Conservation (phyloP, 2,888 invertebrate genomes). For the Tricholauxania praeusta region DNA sequence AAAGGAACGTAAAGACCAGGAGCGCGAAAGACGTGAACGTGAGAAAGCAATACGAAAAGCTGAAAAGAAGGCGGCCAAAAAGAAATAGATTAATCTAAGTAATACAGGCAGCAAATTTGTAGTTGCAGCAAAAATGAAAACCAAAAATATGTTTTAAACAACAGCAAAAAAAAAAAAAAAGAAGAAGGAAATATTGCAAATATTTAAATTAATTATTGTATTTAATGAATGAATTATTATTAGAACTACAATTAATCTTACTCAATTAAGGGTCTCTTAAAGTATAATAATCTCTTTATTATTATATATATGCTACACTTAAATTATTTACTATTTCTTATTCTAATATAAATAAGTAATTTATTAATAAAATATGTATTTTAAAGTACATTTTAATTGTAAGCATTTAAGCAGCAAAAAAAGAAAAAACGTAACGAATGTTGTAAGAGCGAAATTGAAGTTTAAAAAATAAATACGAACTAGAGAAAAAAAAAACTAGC, state of each 20-base stretch:
- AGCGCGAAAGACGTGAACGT: constrained; percentile 85
- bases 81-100: constrained; percentile 65
- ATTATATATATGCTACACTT: background rate
- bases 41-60: constrained; percentile 89
- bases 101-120: constrained; percentile 39
- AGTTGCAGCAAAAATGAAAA: constrained; percentile 4
- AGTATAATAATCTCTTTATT: constrained; percentile 27
- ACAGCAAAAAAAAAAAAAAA: constrained; percentile 49
- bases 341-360: constrained; percentile 15
- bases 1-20: constrained; percentile 79
- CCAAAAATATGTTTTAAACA: constrained; percentile 6
- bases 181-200: constrained; percentile 14
- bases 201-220: constrained; percentile 19
- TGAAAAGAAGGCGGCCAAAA: constrained; percentile 83
- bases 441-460: background rate
- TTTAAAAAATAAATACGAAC: background rate
- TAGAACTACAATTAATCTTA: background rate
- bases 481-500: background rate
- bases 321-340: constrained; percentile 1
- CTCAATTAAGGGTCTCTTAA: constrained; percentile 2
- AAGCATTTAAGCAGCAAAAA: constrained; percentile 29
- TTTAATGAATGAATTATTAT: background rate
- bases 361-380: constrained; percentile 23
- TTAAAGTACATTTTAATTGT: constrained; percentile 8
- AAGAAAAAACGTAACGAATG: constrained; percentile 19